Evolutionary conservation across 2,888 invertebrate genomes (phyloP).

Genomic region (Drosophila algonquin): DNA sequence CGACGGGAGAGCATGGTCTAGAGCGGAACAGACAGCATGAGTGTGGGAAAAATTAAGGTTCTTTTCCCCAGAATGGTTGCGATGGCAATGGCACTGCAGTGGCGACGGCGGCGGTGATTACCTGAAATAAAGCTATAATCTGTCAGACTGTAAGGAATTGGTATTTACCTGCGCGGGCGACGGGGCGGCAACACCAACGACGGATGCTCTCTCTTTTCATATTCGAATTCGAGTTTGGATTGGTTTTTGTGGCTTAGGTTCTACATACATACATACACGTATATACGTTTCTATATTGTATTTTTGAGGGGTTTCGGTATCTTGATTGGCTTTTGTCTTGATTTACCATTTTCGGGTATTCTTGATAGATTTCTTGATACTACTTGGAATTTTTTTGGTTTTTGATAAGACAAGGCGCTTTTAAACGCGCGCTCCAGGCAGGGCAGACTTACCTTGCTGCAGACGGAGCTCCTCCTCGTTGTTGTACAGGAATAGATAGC

Average conservation of each 20-base stretch:
- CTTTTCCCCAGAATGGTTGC: background rate
- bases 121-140: constrained; percentile 51
- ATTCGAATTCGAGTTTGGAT: constrained; percentile 6
- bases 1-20: constrained; percentile 7
- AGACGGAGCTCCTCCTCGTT: constrained; percentile 94
- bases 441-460: constrained; percentile 90
- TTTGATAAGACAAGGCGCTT: constrained; percentile 59
- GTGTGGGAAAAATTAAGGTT: background rate
- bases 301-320: constrained; percentile 26
- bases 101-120: background rate
- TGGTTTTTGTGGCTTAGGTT: constrained; percentile 17
- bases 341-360: constrained; percentile 21
- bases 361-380: constrained; percentile 15
- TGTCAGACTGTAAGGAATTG: constrained; percentile 41
- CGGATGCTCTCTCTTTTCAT: constrained; percentile 18
- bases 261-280: constrained; percentile 23
- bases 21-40: constrained; percentile 4
- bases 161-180: constrained; percentile 62
- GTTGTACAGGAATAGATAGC: constrained; percentile 93
- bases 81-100: background rate
- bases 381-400: constrained; percentile 20
- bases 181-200: constrained; percentile 3
- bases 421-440: constrained; percentile 5
- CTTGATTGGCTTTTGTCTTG: constrained; percentile 14
- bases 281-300: constrained; percentile 3